Conservation (phyloP, 2,888 invertebrate species). For the Hyles lineata region DNA sequence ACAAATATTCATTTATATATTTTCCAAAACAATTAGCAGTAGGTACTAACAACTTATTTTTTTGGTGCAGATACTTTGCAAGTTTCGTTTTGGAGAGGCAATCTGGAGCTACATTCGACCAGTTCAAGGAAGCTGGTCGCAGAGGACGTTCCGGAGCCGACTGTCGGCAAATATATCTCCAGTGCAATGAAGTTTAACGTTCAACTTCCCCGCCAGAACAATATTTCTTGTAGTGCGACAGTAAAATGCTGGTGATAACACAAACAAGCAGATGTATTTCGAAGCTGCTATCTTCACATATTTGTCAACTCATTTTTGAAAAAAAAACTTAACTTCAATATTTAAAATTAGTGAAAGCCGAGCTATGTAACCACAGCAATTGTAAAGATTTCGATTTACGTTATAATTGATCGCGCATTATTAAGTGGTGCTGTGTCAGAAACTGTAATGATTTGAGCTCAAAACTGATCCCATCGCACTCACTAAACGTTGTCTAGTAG, state of each 20-base stretch:
- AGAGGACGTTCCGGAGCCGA: conserved; percentile 94
- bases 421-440: neutral
- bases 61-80: conserved; percentile 89
- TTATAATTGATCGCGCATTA: neutral
- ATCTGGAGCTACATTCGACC: conserved; percentile 90
- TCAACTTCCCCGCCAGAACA: conserved; percentile 45
- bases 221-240: conserved; percentile 44
- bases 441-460: conserved; percentile 41
- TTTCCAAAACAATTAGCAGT: neutral
- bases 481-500: conserved; percentile 60
- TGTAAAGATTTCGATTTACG: neutral
- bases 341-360: neutral
- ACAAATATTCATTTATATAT: neutral
- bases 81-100: conserved; percentile 93
- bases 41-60: neutral
- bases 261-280: neutral
- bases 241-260: conserved; percentile 47
- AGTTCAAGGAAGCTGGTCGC: conserved; percentile 93
- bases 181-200: conserved; percentile 94
- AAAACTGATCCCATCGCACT: conserved; percentile 62
- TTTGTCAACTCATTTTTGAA: neutral
- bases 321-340: neutral
- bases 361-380: neutral
- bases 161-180: conserved; percentile 92
- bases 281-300: neutral